Percentiles rank a stretch among this genome's conserved stretches.
phyloP scores from a whole-genome alignment of 2,113 vertebrate genomes.

The Lepus europaeus region DNA sequence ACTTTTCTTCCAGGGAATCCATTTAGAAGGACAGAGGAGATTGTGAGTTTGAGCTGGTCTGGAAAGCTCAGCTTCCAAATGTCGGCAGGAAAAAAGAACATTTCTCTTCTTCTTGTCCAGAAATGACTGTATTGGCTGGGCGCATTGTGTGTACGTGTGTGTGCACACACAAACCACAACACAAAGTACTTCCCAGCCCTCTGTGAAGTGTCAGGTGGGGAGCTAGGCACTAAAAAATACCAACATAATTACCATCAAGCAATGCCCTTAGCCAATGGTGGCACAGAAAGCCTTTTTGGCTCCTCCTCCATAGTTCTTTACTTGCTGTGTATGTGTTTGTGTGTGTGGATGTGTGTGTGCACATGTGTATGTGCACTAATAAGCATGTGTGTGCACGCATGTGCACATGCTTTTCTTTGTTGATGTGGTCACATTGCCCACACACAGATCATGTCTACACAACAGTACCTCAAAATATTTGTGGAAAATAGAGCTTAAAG shows the following conservation, averaged over 20 bases:
- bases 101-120: conserved; percentile 35
- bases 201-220: not conserved
- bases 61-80: conserved; percentile 32
- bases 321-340: accelerated
- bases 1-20: conserved; percentile 83
- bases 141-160: not conserved
- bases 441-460: too few relatives aligned
- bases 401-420: not conserved
- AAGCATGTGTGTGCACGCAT: not conserved
- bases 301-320: accelerated
- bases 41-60: conserved; percentile 63
- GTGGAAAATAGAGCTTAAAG: too few relatives aligned
- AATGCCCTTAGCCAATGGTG: accelerated
- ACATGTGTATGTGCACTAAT: accelerated
- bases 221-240: not conserved
- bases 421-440: not conserved
- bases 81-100: not conserved
- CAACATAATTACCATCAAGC: not conserved
- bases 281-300: not conserved
- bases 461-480: too few relatives aligned
- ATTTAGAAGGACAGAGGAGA: conserved; percentile 83
- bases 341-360: too few relatives aligned
- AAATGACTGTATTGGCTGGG: not conserved
- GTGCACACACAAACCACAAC: not conserved
- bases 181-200: not conserved